These are phyloP conservation scores for Loris lydekkerianus DNA, from an alignment of 2,797 vertebrate species.

Conservation along the genomic window DNA sequence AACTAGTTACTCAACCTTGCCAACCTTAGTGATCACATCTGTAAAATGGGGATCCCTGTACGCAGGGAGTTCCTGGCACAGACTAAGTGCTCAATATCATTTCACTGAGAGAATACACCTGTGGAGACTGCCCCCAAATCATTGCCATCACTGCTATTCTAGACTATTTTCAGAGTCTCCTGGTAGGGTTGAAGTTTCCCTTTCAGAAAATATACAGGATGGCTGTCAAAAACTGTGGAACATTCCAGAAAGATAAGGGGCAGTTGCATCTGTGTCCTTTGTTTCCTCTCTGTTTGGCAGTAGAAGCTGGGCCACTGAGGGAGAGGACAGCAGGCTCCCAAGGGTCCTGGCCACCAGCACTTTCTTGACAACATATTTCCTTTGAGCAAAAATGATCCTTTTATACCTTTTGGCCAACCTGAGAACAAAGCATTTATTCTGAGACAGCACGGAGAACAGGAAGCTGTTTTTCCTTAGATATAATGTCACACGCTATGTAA, in stretches of 20 bases:
- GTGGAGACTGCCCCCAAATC: background rate
- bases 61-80: background rate
- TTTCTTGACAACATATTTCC: background rate
- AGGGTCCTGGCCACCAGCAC: background rate
- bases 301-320: background rate
- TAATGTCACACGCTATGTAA: background rate
- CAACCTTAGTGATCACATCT: background rate
- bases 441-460: background rate
- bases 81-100: background rate
- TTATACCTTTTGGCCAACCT: background rate
- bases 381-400: background rate
- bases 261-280: background rate
- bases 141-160: background rate
- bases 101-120: background rate
- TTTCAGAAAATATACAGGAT: constrained; percentile 25
- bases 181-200: constrained; percentile 5
- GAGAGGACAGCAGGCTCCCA: background rate
- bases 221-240: background rate
- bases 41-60: background rate
- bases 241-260: background rate
- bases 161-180: constrained; percentile 38
- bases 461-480: constrained; percentile 27
- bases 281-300: background rate
- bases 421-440: background rate
- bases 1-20: background rate